Evolutionary conservation across 2,797 vertebrate genomes (phyloP), one percentile per base, ranked within the genome.

Genomic region (Catharus ustulatus): DNA sequence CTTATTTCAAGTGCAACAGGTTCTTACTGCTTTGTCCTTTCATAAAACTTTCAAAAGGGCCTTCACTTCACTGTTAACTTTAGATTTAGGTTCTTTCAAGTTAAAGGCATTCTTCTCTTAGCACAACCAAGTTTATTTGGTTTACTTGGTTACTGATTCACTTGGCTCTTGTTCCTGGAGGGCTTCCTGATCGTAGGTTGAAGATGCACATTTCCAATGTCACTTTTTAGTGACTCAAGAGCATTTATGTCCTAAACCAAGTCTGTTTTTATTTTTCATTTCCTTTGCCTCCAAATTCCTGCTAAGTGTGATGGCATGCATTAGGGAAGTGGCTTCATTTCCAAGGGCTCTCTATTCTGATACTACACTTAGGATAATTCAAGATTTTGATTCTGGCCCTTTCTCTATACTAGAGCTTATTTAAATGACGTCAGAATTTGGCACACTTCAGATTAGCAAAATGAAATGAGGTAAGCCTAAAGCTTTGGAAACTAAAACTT

Each of bases 351-450:
- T 93, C 38, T 91, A 26, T 38, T 62, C 51, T 62, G 30, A 61
- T n/a, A 79, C 27, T 36, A 72, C 49, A 36, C 42, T 72, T 73
- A 24, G 18, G 11, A 62, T 75, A 82, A 94, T 75, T 84, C 58
- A 84, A 79, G 62, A 72, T 81, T 87, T 73, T 91, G n/a, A 58
- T 51, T 57, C 69, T 86, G 32, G 29, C 36, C 40, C 10, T 71
- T 94, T 68, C 43, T 74, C 69, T 77, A 12, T 40, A 26, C 46
- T 61, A 58, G 84, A 81, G 51, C 40, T 81, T 84, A 90, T 84
- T 55, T 13, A 66, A 7, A 55, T 94, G 55, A 95, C 69, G 69
- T 96, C 93, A 94, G 91, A 86, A 90, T 86, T 61, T 88, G 90
- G 87, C 93, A 91, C 22, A 27, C 32, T 36, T 80, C 51, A 89